A percentile compares a stretch with the other conserved stretches of the same genome.
phyloP scores from a whole-genome alignment of 1,140 invertebrate genomes.

The Triops longicaudatus region DNA sequence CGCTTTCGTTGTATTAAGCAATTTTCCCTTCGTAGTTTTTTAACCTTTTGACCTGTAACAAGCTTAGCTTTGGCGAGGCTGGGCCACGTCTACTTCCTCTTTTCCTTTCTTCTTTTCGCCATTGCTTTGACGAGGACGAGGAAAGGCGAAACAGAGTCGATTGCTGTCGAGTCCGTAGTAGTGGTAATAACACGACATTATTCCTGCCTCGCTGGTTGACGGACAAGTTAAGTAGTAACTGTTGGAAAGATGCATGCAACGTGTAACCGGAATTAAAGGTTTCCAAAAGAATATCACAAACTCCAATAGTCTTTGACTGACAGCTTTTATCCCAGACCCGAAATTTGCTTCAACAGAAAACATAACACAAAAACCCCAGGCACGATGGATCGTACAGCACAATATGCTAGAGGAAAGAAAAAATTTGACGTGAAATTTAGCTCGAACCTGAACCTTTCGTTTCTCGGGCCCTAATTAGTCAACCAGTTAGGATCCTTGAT shows the following conservation, averaged over 20 bases:
- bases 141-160: neutral
- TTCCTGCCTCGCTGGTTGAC: neutral
- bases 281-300: neutral
- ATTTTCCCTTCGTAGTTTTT: neutral
- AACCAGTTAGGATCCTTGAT: neutral
- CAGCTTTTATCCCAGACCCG: neutral
- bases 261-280: neutral
- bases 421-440: neutral
- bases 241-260: neutral
- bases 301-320: neutral
- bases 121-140: neutral
- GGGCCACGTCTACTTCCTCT: neutral
- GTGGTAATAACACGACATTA: no score
- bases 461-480: neutral
- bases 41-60: neutral
- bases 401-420: neutral
- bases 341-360: neutral
- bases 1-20: neutral
- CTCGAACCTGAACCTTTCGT: neutral
- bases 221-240: constrained; percentile 10
- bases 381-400: neutral
- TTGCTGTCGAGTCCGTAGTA: neutral
- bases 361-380: neutral
- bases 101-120: no score
- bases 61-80: neutral